Evolutionary conservation across 2,113 vertebrate genomes (phyloP).

Genomic region (Penelope pileata): DNA sequence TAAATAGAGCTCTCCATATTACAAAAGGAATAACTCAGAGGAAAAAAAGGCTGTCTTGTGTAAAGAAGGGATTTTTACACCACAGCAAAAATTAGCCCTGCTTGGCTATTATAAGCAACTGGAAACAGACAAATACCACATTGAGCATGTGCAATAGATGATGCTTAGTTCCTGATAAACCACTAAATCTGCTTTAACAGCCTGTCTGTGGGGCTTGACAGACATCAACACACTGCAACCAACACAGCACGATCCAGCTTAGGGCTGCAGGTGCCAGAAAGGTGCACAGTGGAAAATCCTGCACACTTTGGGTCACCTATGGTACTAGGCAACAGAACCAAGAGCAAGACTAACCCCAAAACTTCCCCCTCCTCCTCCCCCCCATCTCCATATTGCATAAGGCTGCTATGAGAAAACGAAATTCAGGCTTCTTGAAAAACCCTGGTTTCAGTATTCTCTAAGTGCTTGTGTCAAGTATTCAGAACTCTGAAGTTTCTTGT

Average conservation of each 20-base stretch:
- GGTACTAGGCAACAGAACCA: not conserved
- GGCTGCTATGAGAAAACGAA: not conserved
- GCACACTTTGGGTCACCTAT: not conserved
- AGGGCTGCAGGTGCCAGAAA: not conserved
- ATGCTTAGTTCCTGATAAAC: not conserved
- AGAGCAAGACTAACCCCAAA: not conserved
- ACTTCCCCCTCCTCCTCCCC: rapidly evolving
- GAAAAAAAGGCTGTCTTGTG: not conserved
- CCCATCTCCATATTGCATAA: not conserved
- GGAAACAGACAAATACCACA: not conserved
- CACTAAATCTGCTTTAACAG: slow-evolving; percentile 9
- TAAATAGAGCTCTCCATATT: not conserved
- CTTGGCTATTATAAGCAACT: not conserved
- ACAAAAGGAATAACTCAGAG: not conserved
- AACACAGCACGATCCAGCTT: rapidly evolving
- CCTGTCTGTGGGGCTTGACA: not conserved
- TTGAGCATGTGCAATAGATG: not conserved
- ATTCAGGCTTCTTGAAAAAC: not conserved
- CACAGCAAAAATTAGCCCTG: not conserved
- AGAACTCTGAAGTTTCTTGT: not conserved
- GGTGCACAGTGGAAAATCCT: not conserved
- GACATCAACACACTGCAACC: not conserved
- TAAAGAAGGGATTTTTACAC: not conserved
- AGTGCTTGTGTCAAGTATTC: not conserved
- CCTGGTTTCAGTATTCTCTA: not conserved